phyloP scores from a whole-genome alignment of 1,140 invertebrate species.

The Olivierus martensii region DNA sequence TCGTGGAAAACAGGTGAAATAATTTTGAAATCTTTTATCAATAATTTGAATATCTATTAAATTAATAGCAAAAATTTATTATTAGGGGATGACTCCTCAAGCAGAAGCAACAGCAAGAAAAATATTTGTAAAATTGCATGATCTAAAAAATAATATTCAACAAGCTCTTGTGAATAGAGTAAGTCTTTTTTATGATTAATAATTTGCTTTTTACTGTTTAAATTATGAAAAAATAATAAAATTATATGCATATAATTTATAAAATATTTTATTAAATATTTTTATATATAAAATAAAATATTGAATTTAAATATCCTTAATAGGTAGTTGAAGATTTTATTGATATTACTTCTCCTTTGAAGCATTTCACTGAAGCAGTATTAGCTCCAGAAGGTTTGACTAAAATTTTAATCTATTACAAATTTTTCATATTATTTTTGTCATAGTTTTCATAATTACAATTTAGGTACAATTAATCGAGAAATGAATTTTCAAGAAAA shows the following conservation, averaged over 20 bases:
- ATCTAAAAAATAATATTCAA: constrained; percentile 81
- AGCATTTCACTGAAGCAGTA: constrained; percentile 90
- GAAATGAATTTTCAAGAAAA: constrained; percentile 84
- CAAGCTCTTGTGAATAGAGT: constrained; percentile 73
- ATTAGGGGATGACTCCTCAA: constrained; percentile 36
- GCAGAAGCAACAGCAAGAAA: constrained; percentile 35
- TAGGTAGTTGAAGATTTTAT: constrained; percentile 92
- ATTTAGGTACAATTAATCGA: constrained; percentile 55
- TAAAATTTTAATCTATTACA: no score
- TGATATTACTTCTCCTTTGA: constrained; percentile 88
- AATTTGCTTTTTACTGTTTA: no score
- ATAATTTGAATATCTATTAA: background rate
- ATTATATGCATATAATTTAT: no score
- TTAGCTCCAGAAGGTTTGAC: constrained; percentile 57
- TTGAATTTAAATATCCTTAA: background rate
- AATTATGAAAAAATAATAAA: no score
- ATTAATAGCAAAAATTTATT: background rate
- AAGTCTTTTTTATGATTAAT: background rate
- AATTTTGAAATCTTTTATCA: background rate
- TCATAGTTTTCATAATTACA: no score
- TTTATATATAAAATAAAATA: no score
- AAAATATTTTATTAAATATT: no score
- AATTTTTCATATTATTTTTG: no score
- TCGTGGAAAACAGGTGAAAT: constrained; percentile 46
- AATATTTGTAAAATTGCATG: constrained; percentile 78